Base-by-base conservation (phyloP, 1,140 invertebrate species). In the Acromyrmex charruanus region DNA sequence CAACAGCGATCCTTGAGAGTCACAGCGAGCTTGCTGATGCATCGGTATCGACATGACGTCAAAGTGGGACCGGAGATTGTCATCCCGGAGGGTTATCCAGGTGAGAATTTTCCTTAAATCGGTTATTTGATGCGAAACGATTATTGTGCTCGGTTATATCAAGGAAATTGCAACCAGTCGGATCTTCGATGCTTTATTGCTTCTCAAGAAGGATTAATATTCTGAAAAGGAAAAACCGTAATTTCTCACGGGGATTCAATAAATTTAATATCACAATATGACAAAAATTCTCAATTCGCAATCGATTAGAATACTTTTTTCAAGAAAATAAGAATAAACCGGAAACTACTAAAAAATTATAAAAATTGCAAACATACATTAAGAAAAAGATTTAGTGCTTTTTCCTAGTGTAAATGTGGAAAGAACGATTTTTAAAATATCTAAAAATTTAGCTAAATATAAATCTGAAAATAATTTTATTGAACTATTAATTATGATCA, bases 21-120 rank as follows among this genome's bases (percentile, higher is more conserved):
- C 87, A 95, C 94, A 10, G 94, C 95, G 0, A 95, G 93, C 18
- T 84, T 95, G 7, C 81, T 95, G 18, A 94, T 95, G 74, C 95
- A 95, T 90, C 94, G 94, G 14, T 95, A 95, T 74, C 92, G 94
- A 28, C 94, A 95, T 81, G 95, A 95, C 85, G 94, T 95, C 88
- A 95, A 95, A 86, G 94, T 95, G 39, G 94, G 94, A 77, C 94
- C 95, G 86, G 95, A 95, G 92, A 95, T 95, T 77, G 95, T 95
- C 86, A 95, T 95, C 75, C 94, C 95, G 63, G 94, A 95, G 79
- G 95, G 94, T 91, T 95, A 95, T 91, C 95, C 95, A 74, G 95
- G 95, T 95, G 86, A 93, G 66, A 2, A 93, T 92, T 69, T 69
- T 25, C 16, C 6, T 35, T 61, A 31, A 28, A 65, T 85, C 58